phyloP scores from a whole-genome alignment of 2,797 vertebrate species.

The Semaprochilodus insignis region DNA sequence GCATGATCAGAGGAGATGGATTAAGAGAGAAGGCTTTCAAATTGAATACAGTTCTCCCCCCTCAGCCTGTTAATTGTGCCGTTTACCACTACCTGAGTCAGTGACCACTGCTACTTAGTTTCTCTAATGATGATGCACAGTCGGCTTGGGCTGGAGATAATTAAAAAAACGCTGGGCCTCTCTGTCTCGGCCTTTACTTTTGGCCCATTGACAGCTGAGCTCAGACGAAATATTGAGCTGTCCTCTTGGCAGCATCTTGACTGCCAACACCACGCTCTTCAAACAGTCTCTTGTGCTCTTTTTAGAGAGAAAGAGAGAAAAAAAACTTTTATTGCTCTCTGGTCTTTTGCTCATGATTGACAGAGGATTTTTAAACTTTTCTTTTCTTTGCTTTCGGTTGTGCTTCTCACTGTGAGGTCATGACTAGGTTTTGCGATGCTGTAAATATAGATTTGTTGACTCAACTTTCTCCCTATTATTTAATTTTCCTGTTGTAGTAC shows the following conservation, averaged over 20 bases:
- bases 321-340: constrained; percentile 50
- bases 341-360: constrained; percentile 47
- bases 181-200: constrained; percentile 78
- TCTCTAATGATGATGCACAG: constrained; percentile 99
- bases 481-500: not conserved
- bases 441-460: constrained; percentile 7
- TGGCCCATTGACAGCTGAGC: constrained; percentile 79
- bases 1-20: constrained; percentile 99
- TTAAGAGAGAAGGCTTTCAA: constrained; percentile 99
- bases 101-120: constrained; percentile 99
- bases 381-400: constrained; percentile 5
- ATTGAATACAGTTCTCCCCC: constrained; percentile 98
- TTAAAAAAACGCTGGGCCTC: constrained; percentile 85
- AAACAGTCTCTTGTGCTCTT: constrained; percentile 68
- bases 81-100: constrained; percentile 99
- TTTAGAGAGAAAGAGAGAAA: constrained; percentile 29
- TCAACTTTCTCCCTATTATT: not conserved
- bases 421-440: constrained; percentile 21
- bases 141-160: constrained; percentile 95
- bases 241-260: constrained; percentile 73
- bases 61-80: constrained; percentile 97
- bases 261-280: constrained; percentile 66
- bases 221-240: constrained; percentile 83
- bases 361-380: constrained; percentile 23
- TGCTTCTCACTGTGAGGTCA: constrained; percentile 2